Percentiles rank a stretch among this genome's conserved stretches.
phyloP scores from a whole-genome alignment of 2,888 invertebrate genomes.

The Heterodera filipjevi region DNA sequence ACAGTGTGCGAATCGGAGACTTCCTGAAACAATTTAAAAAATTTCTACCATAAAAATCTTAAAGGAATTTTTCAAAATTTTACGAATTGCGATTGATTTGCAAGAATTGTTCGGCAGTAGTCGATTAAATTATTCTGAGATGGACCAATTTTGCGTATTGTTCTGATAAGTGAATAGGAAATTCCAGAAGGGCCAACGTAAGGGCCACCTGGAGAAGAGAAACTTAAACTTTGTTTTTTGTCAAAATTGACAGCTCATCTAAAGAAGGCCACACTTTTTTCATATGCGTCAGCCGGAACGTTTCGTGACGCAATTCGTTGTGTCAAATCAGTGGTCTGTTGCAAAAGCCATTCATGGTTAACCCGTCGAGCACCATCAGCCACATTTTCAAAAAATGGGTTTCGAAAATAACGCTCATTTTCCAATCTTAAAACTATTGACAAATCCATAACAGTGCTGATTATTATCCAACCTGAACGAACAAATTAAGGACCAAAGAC shows the following conservation, averaged over 20 bases:
- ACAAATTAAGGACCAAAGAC: too few species aligned
- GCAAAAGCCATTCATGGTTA: constrained; percentile 35
- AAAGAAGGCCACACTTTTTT: constrained; percentile 11
- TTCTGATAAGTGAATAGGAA: constrained; percentile 27
- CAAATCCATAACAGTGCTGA: not conserved
- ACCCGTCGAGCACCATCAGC: constrained; percentile 19
- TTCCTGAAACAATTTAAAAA: constrained; percentile 22
- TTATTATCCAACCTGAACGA: too few species aligned
- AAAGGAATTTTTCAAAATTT: too few species aligned
- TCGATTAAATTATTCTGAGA: not conserved
- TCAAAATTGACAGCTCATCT: not conserved
- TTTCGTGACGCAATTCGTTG: constrained; percentile 23
- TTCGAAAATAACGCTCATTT: constrained; percentile 33
- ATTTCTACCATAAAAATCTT: not conserved
- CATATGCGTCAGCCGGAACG: constrained; percentile 30
- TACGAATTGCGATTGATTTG: not conserved
- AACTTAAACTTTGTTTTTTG: not conserved
- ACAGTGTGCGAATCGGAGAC: constrained; percentile 23
- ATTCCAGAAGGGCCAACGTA: constrained; percentile 37
- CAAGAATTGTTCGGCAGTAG: not conserved
- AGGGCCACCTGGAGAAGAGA: constrained; percentile 25
- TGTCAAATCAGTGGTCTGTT: not conserved
- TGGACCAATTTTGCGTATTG: not conserved
- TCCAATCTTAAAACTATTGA: not conserved
- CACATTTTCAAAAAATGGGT: constrained; percentile 37